Base-by-base conservation (phyloP, 2,797 vertebrate genomes). In the Myotis planiceps region DNA sequence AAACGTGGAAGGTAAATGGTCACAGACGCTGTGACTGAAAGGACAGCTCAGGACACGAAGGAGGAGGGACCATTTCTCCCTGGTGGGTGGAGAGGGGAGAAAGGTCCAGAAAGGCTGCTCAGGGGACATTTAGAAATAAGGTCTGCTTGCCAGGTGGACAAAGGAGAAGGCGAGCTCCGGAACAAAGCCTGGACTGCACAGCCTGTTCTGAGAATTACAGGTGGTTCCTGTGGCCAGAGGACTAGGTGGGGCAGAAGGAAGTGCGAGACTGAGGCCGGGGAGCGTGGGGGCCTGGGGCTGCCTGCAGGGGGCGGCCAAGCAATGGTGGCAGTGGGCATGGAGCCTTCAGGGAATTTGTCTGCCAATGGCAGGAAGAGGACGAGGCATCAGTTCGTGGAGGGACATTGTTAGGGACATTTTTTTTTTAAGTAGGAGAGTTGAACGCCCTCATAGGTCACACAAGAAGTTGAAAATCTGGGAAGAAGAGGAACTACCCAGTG, bases 331-430 rank as follows among this genome's bases (percentile, higher is more conserved):
- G 15, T 0, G 6, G 13, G 45, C 6, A 5, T 19, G 42, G 42
- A 37, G 39, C 25, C n/a, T 23, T 58, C 37, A 25, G 39, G 39
- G 29, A 32, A 69, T 10, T 1, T 18, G 25, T 32, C 87, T 45
- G 1, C 63, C 37, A 9, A 15, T 0, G 2, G 27, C 34, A 60
- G 49, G 9, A 49, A 25, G 47, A 4, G 0, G 4, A 14, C n/a
- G 18, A 10, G n/a, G 42, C 29, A 14, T 66, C 49, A 65, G 27
- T 39, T 34, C 29, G 32, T 0, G 15, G 51, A 58, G 15, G 27
- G n/a, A 32, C 10, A 15, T 2, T 27, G 10, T 23, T 68, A 25
- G 45, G 60, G 14, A 51, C 6, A 10, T 21, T 72, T 66, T 15
- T 19, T 79, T 85, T 34, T 27, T 3, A 60, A 66, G 15, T 0